Evolutionary conservation across 2,797 vertebrate genomes (phyloP).

Genomic region (Crypturellus tataupa): DNA sequence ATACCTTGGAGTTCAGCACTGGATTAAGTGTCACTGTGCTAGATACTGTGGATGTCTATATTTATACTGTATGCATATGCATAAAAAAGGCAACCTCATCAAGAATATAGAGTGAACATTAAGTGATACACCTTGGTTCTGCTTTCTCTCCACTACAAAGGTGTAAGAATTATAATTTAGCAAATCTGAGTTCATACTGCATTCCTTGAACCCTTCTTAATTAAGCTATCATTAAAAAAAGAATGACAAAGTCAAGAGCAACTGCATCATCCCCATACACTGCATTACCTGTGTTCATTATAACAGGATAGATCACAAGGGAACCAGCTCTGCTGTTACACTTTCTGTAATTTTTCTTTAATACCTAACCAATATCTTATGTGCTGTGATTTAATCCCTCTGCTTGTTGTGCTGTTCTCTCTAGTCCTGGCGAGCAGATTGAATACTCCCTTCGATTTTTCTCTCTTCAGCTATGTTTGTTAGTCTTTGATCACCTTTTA

Average conservation of each 20-base stretch:
- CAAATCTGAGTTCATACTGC: background rate
- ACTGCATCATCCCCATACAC: background rate
- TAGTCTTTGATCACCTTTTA: background rate
- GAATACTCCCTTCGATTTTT: background rate
- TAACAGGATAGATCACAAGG: background rate
- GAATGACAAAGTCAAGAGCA: background rate
- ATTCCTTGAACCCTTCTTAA: background rate
- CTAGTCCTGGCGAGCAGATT: background rate
- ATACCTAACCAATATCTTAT: background rate
- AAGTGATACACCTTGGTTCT: background rate
- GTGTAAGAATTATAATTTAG: background rate
- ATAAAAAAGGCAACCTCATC: background rate
- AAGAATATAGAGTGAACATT: background rate
- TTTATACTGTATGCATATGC: background rate
- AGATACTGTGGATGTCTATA: background rate
- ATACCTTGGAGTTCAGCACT: background rate
- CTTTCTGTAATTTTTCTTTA: background rate
- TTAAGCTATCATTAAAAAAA: background rate
- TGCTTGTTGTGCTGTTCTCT: background rate
- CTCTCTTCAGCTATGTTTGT: background rate
- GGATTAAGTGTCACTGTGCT: background rate
- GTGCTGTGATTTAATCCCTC: background rate
- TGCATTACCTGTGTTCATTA: background rate
- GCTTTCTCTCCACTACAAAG: background rate
- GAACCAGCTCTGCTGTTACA: accelerated